These are phyloP conservation scores for Cephus spinipes DNA, from an alignment of 2,888 invertebrate species.

Conservation along the genomic window DNA sequence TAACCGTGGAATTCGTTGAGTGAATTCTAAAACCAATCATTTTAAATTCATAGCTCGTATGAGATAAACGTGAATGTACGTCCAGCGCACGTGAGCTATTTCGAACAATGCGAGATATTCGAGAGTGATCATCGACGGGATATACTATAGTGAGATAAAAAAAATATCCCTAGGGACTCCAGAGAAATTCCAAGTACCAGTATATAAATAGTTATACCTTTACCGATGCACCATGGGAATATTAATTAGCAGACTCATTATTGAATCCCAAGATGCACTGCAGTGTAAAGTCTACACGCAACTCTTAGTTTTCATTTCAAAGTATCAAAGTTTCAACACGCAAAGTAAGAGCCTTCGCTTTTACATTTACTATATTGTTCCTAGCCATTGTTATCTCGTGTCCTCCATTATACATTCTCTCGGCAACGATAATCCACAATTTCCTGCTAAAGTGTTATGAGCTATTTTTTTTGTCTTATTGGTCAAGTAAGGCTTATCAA, in stretches of 20 bases:
- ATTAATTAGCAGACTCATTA: neutral
- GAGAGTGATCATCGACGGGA: neutral
- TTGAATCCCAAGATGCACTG: neutral
- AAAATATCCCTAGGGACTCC: neutral
- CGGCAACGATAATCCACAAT: neutral
- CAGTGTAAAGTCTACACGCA: neutral
- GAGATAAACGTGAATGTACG: neutral
- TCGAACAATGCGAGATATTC: neutral
- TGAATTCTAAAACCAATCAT: neutral
- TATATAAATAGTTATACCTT: neutral
- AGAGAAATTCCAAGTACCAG: neutral
- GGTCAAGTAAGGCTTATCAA: neutral
- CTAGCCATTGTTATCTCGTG: neutral
- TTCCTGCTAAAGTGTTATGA: neutral
- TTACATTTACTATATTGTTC: neutral
- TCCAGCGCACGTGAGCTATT: neutral
- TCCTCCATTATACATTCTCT: neutral
- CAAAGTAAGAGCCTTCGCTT: neutral
- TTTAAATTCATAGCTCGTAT: neutral
- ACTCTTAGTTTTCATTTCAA: neutral
- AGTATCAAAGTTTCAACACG: neutral
- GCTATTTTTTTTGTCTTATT: neutral
- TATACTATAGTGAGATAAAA: neutral
- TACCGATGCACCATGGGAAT: neutral
- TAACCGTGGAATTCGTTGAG: neutral